phyloP scores from a whole-genome alignment of 2,113 vertebrate species.

The Hassar affinis region DNA sequence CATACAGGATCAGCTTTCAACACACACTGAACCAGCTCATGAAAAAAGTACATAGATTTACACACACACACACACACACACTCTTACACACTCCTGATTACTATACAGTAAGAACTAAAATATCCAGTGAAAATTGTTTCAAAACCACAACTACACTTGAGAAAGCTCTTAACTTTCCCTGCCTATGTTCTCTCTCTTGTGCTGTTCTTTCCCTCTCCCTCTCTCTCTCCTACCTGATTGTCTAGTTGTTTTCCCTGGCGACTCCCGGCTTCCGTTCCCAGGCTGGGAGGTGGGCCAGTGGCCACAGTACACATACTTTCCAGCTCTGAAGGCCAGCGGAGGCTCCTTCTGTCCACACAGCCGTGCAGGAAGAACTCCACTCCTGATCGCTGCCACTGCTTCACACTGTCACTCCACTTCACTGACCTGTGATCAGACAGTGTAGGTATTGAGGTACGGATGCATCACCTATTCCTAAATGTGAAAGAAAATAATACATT shows the following conservation, averaged over 20 bases:
- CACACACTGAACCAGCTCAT: conserved; percentile 43
- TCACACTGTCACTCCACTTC: background rate
- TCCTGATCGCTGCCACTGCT: conserved; percentile 51
- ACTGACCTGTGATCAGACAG: background rate
- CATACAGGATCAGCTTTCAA: conserved; percentile 48
- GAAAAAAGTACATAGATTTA: background rate
- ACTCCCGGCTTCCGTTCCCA: conserved; percentile 98
- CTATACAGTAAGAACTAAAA: conserved; percentile 20
- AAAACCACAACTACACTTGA: conserved; percentile 37
- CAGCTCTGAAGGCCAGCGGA: conserved; percentile 92
- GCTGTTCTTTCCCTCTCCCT: conserved; percentile 44
- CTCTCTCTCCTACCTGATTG: conserved; percentile 89
- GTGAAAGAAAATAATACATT: background rate
- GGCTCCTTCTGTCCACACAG: conserved; percentile 93
- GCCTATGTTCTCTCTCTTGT: conserved; percentile 34
- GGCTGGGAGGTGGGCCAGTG: conserved; percentile 92
- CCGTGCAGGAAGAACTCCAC: conserved; percentile 91
- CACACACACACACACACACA: conserved; percentile 62
- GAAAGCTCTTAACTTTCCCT: conserved; percentile 22
- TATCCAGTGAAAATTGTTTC: conserved; percentile 20
- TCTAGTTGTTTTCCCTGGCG: conserved; percentile 98
- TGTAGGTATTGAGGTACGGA: background rate
- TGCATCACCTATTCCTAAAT: background rate
- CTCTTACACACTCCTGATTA: conserved; percentile 59
- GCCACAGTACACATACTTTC: conserved; percentile 98